phyloP scores from a whole-genome alignment of 2,797 vertebrate species.

The Myotis pilosus region DNA sequence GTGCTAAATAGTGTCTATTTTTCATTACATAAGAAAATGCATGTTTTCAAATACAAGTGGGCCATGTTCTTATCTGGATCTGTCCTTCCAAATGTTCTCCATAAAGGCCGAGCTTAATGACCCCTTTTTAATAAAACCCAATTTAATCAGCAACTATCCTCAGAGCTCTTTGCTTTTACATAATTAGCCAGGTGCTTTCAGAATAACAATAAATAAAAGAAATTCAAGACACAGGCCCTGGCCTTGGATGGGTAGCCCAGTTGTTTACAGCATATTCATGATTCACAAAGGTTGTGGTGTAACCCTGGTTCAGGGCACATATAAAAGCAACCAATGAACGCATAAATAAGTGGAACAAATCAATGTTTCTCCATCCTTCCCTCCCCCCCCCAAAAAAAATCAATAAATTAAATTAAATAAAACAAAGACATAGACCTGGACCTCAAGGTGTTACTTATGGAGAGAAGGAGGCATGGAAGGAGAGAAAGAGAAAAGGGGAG shows the following conservation, averaged over 20 bases:
- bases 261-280: background rate
- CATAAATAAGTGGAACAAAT: background rate
- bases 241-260: background rate
- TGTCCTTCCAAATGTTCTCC: background rate
- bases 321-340: background rate
- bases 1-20: background rate
- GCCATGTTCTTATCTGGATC: background rate
- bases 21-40: background rate
- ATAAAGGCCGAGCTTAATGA: background rate
- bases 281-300: background rate
- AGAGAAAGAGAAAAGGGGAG: background rate
- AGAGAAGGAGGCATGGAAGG: background rate
- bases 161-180: background rate
- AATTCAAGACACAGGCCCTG: background rate
- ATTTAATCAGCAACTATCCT: background rate
- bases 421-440: background rate
- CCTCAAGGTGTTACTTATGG: background rate
- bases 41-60: background rate
- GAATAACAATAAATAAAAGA: background rate
- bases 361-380: background rate
- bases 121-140: background rate
- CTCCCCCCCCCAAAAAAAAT: background rate
- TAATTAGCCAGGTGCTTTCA: background rate
- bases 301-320: background rate
- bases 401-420: background rate